Evolutionary conservation across 1,140 invertebrate species (phyloP).

Genomic region (Drosophila repletoides): DNA sequence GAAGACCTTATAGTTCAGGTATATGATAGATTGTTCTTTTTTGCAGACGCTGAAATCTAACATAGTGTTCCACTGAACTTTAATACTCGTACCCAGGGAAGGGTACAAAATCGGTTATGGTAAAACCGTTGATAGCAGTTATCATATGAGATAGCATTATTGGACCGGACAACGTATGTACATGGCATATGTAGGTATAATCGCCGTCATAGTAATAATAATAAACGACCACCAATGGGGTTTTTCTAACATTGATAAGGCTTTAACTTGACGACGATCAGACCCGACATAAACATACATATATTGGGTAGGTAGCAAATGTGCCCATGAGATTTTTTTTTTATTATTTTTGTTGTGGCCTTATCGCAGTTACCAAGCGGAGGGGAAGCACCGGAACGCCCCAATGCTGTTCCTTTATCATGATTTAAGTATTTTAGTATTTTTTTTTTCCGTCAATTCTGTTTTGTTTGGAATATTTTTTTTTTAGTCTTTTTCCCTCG

Average conservation of each 20-base stretch:
- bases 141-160: constrained; percentile 33
- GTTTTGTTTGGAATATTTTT: not conserved
- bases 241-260: constrained; percentile 61
- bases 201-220: constrained; percentile 43
- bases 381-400: not conserved
- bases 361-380: constrained; percentile 17
- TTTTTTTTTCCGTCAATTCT: not conserved
- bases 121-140: constrained; percentile 50
- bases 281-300: not conserved
- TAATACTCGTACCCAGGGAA: not conserved
- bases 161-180: not conserved
- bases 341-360: too few species aligned
- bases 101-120: constrained; percentile 8
- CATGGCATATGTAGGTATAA: constrained; percentile 10
- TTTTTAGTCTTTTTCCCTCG: not conserved
- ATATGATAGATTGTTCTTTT: too few species aligned
- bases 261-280: constrained; percentile 20
- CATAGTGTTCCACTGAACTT: too few species aligned
- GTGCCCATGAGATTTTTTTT: not conserved
- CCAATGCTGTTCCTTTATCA: not conserved
- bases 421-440: not conserved
- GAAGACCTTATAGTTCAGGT: too few species aligned
- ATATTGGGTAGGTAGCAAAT: constrained; percentile 5
- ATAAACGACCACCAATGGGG: constrained; percentile 69
- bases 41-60: too few species aligned